Evolutionary conservation across 2,797 vertebrate species (phyloP).

Genomic region (Acomys russatus): DNA sequence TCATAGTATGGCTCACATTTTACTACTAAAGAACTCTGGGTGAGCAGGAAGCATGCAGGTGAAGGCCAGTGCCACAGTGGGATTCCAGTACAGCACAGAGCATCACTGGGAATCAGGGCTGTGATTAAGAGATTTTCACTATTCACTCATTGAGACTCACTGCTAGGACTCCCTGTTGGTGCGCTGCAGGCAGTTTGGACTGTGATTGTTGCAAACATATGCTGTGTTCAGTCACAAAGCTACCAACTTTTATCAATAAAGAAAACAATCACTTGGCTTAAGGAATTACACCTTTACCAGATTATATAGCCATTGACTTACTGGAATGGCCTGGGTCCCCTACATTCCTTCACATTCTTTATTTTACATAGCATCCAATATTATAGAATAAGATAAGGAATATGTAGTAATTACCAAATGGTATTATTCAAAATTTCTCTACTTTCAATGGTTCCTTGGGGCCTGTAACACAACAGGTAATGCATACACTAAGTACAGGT

Average conservation of each 20-base stretch:
- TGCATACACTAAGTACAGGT: not conserved
- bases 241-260: constrained; percentile 29
- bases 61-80: not conserved
- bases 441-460: constrained; percentile 49
- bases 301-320: not conserved
- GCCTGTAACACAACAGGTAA: not conserved
- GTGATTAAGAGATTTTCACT: not conserved
- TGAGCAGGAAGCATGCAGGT: not conserved
- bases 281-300: constrained; percentile 28
- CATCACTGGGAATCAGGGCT: not conserved
- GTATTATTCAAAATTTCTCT: not conserved
- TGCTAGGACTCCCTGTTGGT: constrained; percentile 15
- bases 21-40: not conserved
- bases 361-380: constrained; percentile 34
- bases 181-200: not conserved
- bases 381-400: constrained; percentile 54
- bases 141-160: not conserved
- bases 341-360: constrained; percentile 31
- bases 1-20: not conserved
- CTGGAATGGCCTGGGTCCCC: constrained; percentile 37
- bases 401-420: constrained; percentile 35
- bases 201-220: not conserved
- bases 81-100: not conserved
- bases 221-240: constrained; percentile 8
- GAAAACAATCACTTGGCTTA: constrained; percentile 20